A percentile compares a stretch with the other conserved stretches of the same genome.
Evolutionary conservation across 2,888 invertebrate species (phyloP).

Genomic region (Mimas tiliae): DNA sequence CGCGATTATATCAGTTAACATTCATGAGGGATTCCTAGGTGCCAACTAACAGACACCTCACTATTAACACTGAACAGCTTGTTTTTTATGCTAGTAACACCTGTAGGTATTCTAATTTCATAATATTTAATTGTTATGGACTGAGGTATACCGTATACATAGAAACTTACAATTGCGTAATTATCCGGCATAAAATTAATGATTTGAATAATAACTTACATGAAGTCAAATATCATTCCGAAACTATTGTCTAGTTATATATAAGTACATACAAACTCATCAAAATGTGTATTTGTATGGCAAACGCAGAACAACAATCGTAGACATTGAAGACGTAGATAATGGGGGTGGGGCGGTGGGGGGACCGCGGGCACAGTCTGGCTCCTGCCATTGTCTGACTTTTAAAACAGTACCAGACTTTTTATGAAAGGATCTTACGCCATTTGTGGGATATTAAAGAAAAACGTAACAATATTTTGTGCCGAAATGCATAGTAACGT

Average conservation of each 20-base stretch:
- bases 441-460: slow-evolving; percentile 9
- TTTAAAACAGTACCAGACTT: slow-evolving; percentile 14
- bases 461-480: neutral
- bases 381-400: slow-evolving; percentile 17
- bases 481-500: neutral
- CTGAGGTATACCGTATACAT: too few relatives aligned
- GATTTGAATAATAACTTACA: too few relatives aligned
- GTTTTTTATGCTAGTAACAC: neutral
- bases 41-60: neutral
- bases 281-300: slow-evolving; percentile 18
- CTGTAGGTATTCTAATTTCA: too few relatives aligned
- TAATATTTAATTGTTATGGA: too few relatives aligned
- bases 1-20: slow-evolving; percentile 7
- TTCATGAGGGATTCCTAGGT: slow-evolving; percentile 11
- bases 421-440: slow-evolving; percentile 15
- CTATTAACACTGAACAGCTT: neutral
- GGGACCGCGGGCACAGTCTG: slow-evolving; percentile 15
- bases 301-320: slow-evolving; percentile 24
- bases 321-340: slow-evolving; percentile 16
- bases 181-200: too few relatives aligned
- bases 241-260: too few relatives aligned
- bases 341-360: neutral
- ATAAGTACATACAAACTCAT: slow-evolving; percentile 16
- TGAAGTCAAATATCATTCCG: neutral
- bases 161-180: too few relatives aligned